Base-by-base conservation (phyloP, 2,888 invertebrate genomes). In the Drosophila prolongata region DNA sequence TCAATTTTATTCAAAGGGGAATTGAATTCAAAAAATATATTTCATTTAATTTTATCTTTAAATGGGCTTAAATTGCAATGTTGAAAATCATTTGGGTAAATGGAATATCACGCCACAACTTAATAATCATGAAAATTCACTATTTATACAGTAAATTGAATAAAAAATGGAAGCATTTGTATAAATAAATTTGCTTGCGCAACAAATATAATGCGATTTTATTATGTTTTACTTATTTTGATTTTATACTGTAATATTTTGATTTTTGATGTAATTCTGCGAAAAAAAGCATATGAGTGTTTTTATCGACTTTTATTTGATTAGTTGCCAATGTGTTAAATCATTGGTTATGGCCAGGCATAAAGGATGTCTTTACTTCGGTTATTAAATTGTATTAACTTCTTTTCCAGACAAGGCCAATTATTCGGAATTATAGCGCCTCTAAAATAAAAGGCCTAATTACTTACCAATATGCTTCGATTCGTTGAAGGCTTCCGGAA, bases 401-500 rank as follows among this genome's bases (percentile, higher is more conserved):
- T 19, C 19, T 11, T 3, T 8, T 2, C 42, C 1, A 1, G n/a
- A 10, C 44, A 8, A 9, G 2, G 44, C 30, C 46, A 61, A 42
- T 42, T 9, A 34, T n/a, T 19, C 34, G 14, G 38, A 40, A 56
- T 54, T 35, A 49, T 13, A 16, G 35, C 8, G 8, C 35, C 16
- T 3, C 16, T 8, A 50, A 59, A 56, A 30, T 40, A 49, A 57
- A 49, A 40, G n/a, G 3, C 35, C 52, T 19, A 59, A 40, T 46
- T 14, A 64, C 94, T 94, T 86, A 95, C 99, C 98, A 85, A 98
- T 98, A 93, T 98, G 98, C 93, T 98, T 98, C 87, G 98, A 98
- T 93, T 98, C 99, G 92, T 99, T 99, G 92, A 99, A 99, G 43
- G 98, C 98, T 92, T 99, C 99, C 0, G 99, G 99, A 74, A 99